Base-by-base conservation (phyloP, 2,888 invertebrate genomes). In the Eudasyphora cyanicolor region DNA sequence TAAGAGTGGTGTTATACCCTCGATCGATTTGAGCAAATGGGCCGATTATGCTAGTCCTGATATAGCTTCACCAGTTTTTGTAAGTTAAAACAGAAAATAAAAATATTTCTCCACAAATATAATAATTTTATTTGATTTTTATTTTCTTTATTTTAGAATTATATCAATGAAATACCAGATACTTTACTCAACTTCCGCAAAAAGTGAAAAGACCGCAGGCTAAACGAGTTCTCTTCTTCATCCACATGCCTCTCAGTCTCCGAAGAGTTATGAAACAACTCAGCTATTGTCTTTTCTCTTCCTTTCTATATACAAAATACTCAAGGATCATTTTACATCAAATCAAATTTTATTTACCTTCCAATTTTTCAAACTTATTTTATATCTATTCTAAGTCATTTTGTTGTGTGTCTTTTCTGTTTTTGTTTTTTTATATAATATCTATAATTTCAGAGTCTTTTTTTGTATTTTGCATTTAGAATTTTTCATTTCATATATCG, bases 11-110 rank as follows among this genome's bases (percentile, higher is more conserved):
- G 94, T 98, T 70, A 94, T 98, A 83, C 97, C 98, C 14, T 94
- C 95, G 81, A 96, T 98, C 89, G 98, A 98, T 92, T 94, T 98
- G 88, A 95, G 95, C 86, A 97, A 97, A 92, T 98, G 98, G 98
- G 97, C 97, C 19, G 98, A 98, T 89, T 94, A 92, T 87, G 92
- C 91, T 86, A 94, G 94, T 42, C 94, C 94, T 51, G 91, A 91
- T 49, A 92, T 93, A 78, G 88, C 90, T 70, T 91, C 92, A 57
- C 93, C 94, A 86, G 93, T 94, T 92, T 95, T 94, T 90, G 95
- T 95, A 93, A 95, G 95, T 94, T 4, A 0, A n/a, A 27, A 60
- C 27, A 6, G 3, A 17, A 17, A 19, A 57, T 27, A 27, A 4
- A 5, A 21, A n/a, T 21, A 17, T 21, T 14, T 3, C 19, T 21